Evolutionary conservation across 2,113 vertebrate genomes (phyloP), one percentile per base, ranked within the genome.

Genomic region (Xyrauchen texanus): DNA sequence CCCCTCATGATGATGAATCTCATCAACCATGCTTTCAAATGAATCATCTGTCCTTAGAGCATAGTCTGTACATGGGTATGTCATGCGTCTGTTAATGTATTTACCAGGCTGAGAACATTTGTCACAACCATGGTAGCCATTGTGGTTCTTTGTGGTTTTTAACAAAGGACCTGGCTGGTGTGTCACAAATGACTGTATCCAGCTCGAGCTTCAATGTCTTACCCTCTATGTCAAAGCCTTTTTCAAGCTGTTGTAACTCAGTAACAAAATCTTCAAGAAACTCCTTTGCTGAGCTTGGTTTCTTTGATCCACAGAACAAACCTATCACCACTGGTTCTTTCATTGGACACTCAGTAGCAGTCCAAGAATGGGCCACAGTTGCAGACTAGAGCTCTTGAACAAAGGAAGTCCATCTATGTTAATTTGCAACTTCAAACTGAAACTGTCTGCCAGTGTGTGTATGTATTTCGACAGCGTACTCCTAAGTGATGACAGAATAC

Each of bases 111-210:
- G 80, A 16, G 11, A 10, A 72, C 62, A 82, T 61, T 73, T 82
- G 16, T 82, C 81, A 82, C 75, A 73, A n/a, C 75, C 80, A 65
- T 77, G 61, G 49, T 78, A 77, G 45, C n/a, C n/a, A n/a, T n/a
- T n/a, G n/a, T n/a, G n/a, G n/a, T n/a, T n/a, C n/a, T n/a, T n/a
- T n/a, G n/a, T 82, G 76, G 76, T 82, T 78, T 61, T 82, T 78
- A 74, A 78, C 57, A 61, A 82, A 79, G 10, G 76, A 78, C 63
- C 70, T 68, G 45, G 79, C 79, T 53, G 71, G 71, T 68, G 79
- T 52, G 13, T 81, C 79, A 51, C 79, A 76, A 68, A 76, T 49
- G 5, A 68, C 63, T 68, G 79, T 68, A 42, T 79, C 68, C 34
- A 79, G 53, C 45, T 78, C 9, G 21, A 72, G 68, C 47, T 66